These are phyloP conservation scores for Oceanites oceanicus DNA, from an alignment of 2,113 vertebrate genomes.

Conservation along the genomic window DNA sequence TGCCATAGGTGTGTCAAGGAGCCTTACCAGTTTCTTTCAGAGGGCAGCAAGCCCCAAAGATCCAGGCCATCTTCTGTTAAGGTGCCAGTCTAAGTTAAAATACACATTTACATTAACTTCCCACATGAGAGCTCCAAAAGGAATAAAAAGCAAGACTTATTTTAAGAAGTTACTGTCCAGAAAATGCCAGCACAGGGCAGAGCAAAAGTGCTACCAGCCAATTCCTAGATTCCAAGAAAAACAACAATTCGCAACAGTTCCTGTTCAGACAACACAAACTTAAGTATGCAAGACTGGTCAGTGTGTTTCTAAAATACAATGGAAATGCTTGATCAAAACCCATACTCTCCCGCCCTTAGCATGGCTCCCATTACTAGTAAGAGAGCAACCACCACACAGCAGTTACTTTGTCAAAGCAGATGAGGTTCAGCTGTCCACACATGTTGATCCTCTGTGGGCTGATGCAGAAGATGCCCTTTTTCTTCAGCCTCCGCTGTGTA, in stretches of 20 bases:
- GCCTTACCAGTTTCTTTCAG: conserved; percentile 71
- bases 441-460: conserved; percentile 82
- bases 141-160: background rate
- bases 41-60: conserved; percentile 76
- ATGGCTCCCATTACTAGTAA: background rate
- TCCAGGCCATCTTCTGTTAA: conserved; percentile 82
- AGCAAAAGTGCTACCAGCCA: background rate
- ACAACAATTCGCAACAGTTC: background rate
- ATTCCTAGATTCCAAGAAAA: background rate
- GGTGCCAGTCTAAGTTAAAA: conserved; percentile 80
- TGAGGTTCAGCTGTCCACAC: conserved; percentile 79
- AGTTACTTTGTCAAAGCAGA: conserved; percentile 84
- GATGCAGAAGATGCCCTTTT: conserved; percentile 80
- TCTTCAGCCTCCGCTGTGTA: conserved; percentile 76
- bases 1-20: background rate
- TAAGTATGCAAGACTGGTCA: background rate
- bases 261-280: background rate
- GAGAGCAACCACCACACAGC: background rate
- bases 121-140: background rate
- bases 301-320: background rate
- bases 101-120: conserved; percentile 28
- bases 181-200: background rate
- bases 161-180: background rate
- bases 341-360: background rate
- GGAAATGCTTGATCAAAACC: background rate